These are phyloP conservation scores for Psilopsiagon aymara DNA, from an alignment of 2,113 vertebrate genomes.

Conservation along the genomic window DNA sequence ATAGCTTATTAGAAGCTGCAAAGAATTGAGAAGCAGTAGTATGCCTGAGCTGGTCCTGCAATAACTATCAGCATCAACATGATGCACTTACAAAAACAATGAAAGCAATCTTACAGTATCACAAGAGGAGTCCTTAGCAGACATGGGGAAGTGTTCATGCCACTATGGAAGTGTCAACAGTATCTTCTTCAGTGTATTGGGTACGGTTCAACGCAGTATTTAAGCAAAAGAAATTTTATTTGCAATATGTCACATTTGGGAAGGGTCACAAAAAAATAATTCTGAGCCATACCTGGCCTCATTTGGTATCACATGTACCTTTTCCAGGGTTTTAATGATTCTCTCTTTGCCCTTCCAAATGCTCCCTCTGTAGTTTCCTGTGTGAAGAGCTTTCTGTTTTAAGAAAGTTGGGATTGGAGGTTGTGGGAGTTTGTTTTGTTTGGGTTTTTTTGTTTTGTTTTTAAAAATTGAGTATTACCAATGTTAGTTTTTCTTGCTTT, in stretches of 20 bases:
- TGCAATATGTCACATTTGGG: neutral
- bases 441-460: neutral
- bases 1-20: neutral
- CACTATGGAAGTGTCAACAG: accelerated
- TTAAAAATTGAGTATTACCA: neutral
- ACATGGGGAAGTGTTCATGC: neutral
- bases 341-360: neutral
- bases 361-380: neutral
- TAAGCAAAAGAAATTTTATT: neutral
- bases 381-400: neutral
- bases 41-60: neutral
- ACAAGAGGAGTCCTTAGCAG: neutral
- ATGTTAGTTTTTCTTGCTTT: neutral
- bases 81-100: accelerated
- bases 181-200: neutral
- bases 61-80: neutral
- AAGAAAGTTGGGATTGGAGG: neutral
- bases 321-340: neutral
- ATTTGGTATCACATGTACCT: neutral
- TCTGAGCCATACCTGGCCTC: neutral
- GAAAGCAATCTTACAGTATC: accelerated
- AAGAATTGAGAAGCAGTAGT: neutral
- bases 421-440: neutral
- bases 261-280: neutral
- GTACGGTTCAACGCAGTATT: neutral